Evolutionary conservation across 2,888 invertebrate genomes (phyloP), one percentile per base, ranked within the genome.

Genomic region (Dexiosoma caninum): DNA sequence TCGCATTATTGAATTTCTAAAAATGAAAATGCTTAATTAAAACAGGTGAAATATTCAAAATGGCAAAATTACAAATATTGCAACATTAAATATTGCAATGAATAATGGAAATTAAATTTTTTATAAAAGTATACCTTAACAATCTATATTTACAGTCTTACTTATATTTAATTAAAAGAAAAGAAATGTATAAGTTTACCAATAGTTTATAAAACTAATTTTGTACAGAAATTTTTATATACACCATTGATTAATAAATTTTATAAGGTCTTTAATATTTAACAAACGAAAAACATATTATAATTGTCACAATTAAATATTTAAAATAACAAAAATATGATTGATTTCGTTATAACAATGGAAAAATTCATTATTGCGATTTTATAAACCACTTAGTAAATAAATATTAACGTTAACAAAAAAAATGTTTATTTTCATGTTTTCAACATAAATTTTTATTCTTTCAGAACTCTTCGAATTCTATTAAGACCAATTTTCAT

Each of bases 401-500:
- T 23, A 30, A 7, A 27, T 9, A 40, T 23, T 21, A 57, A 44
- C 7, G 1, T 30, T 60, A 21, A 57, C 2, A 57, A 14, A 14
- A n/a, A n/a, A 23, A 55, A 69, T 44, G 23, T 57, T 23, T 69
- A 23, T 57, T 57, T 69, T 14, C 32, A 21, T 42, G 10, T 55
- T n/a, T 69, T 37, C 35, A 30, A 46, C n/a, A n/a, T 57, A 19
- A n/a, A 12, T 19, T 59, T 19, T 46, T 9, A 30, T 8, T 55
- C 44, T 42, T 42, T 67, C 27, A 59, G 40, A 60, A 7, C 14
- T 71, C 6, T 59, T 2, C 10, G 19, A 21, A 60, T 30, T 51
- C 49, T 60, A 19, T 32, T 51, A 60, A 49, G 23, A 60, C 49
- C 37, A 30, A 46, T 49, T 51, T 60, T 53, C 30, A 67, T 51